Evolutionary conservation across 2,113 vertebrate species (phyloP), one percentile per base, ranked within the genome.

Genomic region (Okapia johnstoni): DNA sequence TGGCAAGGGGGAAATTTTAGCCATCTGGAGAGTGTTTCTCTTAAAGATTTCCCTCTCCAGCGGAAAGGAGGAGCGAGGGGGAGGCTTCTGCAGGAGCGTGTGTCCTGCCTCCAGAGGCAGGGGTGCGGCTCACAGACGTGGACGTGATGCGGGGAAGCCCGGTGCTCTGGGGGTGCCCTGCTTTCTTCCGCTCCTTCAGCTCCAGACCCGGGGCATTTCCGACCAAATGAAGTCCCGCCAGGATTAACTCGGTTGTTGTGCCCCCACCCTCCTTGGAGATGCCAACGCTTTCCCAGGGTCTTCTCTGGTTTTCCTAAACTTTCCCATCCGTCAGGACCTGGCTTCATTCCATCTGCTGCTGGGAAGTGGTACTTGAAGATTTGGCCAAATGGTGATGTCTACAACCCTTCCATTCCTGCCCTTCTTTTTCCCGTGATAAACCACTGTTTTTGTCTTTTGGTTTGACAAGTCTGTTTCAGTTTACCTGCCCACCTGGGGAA

Each of bases 1-100:
- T 63, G 55, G 79, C 1, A 5, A 96, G 95, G 58, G 79, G 84
- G 93, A 70, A 17, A 83, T 94, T 92, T 95, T 88, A 70, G 92
- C 88, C 19, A 6, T 73, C 94, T 76, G 11, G 77, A 94, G 93
- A 97, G 77, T 40, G 43, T 93, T 95, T 97, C 63, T 94, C 92
- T 94, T 91, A 95, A 93, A 73, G 60, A 79, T 63, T 88, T 95
- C 77, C 83, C 92, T 96, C 91, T 94, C 36, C 7, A 81, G 80
- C 0, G 2, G 61, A 92, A 88, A 92, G 46, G 50, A 60, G 81
- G 88, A 43, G 23, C 5, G 2, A 13, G 46, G 50, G 93, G 50
- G 80, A 86, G 61, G 23, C 12, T 33, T 73, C 46, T 33, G 17
- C 48, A 28, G 66, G 85, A 15, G 0, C 11, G 0, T 40, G 52